Evolutionary conservation across 2,113 vertebrate species (phyloP), one percentile per base, ranked within the genome.

Genomic region (Todiramphus chloris): DNA sequence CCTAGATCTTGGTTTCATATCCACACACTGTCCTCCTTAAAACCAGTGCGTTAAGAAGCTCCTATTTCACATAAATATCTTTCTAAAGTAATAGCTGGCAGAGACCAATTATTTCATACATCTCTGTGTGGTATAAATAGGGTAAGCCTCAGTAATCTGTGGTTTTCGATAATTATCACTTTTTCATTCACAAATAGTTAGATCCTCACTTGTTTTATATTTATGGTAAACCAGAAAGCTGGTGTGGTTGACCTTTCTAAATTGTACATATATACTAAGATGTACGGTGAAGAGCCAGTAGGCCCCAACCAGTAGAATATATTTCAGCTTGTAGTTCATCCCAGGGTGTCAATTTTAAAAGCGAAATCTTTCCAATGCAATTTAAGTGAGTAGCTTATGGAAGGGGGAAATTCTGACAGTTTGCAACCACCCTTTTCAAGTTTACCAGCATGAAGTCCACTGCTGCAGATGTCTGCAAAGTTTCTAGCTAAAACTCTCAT

Each of bases 141-240:
- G 86, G 87, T 90, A 94, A 95, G 41, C 94, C 95, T 89, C 82
- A 94, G 91, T 74, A 84, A 63, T 63, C 83, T 80, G 67, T 96
- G 89, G 93, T 75, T 95, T 93, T 83, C 74, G 83, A 79, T 95
- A 97, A 97, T 95, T 96, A 92, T 89, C 87, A 89, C 83, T 79
- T 89, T 96, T 98, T 95, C 90, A 97, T 95, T 98, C 83, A 95
- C 93, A 95, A 96, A 97, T 96, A 95, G 85, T 87, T 77, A 86
- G 75, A 82, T 96, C 80, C 79, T 96, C 85, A 39, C 77, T 80
- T 89, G 74, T 96, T 97, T 94, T 78, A 93, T 97, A 92, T 94
- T 97, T 97, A 92, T 95, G 96, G 95, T 89, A 87, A 89, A 85
- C 53, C 97, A 95, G 80, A 95, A 83, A 86, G 76, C 72, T 0